A percentile compares a stretch with the other conserved stretches of the same genome.
Evolutionary conservation across 2,888 invertebrate genomes (phyloP).

Genomic region (Disparrhopalites patrizii): DNA sequence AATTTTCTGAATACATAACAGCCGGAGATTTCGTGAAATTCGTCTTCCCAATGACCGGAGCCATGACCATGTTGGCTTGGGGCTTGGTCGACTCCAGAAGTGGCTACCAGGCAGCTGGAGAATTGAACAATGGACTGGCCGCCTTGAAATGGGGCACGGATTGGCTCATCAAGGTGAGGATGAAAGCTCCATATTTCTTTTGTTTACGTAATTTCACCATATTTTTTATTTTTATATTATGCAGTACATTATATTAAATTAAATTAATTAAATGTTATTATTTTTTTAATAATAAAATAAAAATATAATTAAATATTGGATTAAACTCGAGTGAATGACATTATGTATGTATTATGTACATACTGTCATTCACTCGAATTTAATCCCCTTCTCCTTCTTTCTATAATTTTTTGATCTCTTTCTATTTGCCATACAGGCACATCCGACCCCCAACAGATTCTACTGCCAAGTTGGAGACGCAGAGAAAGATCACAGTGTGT

Average conservation of each 20-base stretch:
- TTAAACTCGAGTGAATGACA: no score
- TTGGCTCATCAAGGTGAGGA: constrained; percentile 14
- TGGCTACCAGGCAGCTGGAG: constrained; percentile 45
- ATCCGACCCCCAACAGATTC: constrained; percentile 48
- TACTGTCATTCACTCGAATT: no score
- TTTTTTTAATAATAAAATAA: no score
- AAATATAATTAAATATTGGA: background rate
- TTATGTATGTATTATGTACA: background rate
- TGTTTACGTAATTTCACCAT: no score
- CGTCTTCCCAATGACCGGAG: constrained; percentile 47
- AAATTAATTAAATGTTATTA: no score
- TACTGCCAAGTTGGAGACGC: constrained; percentile 52
- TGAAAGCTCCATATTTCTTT: no score
- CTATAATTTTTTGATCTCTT: no score
- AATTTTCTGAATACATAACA: no score
- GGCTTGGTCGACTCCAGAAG: constrained; percentile 52
- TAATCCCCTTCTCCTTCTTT: no score
- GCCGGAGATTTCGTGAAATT: constrained; percentile 49
- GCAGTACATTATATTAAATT: no score
- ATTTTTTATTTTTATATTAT: no score
- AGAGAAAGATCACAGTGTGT: constrained; percentile 52
- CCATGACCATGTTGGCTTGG: constrained; percentile 47
- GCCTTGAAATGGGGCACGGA: constrained; percentile 50
- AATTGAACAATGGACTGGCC: constrained; percentile 47
- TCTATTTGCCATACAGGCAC: constrained; percentile 29